A percentile compares a stretch with the other conserved stretches of the same genome.
phyloP scores from a whole-genome alignment of 2,113 vertebrate genomes.

The Oreotrochilus melanogaster region DNA sequence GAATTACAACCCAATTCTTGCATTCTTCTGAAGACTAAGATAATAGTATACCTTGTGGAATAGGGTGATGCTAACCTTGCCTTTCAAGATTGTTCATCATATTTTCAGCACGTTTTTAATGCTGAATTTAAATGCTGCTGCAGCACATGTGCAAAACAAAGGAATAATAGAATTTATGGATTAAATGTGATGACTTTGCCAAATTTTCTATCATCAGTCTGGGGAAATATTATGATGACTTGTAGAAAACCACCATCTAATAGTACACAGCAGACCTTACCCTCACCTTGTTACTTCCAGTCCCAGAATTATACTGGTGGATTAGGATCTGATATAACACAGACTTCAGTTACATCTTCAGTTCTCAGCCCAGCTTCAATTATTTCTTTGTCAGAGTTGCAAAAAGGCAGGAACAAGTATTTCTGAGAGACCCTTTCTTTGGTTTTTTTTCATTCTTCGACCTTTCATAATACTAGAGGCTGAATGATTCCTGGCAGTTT shows the following conservation, averaged over 20 bases:
- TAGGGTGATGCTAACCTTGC: not conserved
- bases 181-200: not conserved
- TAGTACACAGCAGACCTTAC: not conserved
- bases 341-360: not conserved
- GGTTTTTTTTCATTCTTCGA: not conserved
- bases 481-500: not conserved
- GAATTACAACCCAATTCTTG: not conserved
- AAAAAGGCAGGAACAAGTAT: not conserved
- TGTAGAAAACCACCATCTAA: not conserved
- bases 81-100: not conserved
- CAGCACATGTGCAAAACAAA: not conserved
- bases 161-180: not conserved
- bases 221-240: not conserved
- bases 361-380: not conserved
- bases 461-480: not conserved
- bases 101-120: not conserved
- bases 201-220: not conserved
- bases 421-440: not conserved
- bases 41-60: not conserved
- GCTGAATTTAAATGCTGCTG: not conserved
- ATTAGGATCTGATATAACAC: not conserved
- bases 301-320: not conserved
- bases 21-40: not conserved
- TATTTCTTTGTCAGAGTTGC: not conserved
- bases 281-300: not conserved